phyloP scores from a whole-genome alignment of 2,113 vertebrate species.

The Holacanthus passer region DNA sequence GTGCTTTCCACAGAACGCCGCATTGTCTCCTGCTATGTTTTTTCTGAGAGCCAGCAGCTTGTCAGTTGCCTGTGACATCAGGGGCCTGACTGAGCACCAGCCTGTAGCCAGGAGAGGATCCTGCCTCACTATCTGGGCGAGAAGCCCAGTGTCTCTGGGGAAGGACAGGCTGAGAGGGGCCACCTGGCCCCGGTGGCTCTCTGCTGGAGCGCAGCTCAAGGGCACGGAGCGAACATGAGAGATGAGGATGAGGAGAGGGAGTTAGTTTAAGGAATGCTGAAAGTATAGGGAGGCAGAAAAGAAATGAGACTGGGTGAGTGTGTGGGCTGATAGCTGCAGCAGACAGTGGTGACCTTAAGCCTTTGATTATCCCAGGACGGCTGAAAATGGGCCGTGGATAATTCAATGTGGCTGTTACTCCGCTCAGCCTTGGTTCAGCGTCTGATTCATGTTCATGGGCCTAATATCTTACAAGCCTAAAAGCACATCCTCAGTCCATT shows the following conservation, averaged over 20 bases:
- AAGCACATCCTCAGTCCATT: constrained; percentile 27
- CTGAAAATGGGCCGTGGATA: constrained; percentile 40
- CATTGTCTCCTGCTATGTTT: constrained; percentile 52
- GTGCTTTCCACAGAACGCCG: constrained; percentile 44
- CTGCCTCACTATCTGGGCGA: constrained; percentile 53
- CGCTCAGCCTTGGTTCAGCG: constrained; percentile 5
- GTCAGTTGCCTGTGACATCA: constrained; percentile 46
- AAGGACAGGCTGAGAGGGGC: constrained; percentile 25
- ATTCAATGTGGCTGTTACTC: constrained; percentile 52
- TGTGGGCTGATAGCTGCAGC: constrained; percentile 31
- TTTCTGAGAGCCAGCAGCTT: constrained; percentile 46
- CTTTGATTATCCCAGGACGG: constrained; percentile 40
- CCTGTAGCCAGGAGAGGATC: constrained; percentile 33
- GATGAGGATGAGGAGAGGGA: constrained; percentile 11
- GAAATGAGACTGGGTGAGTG: not conserved
- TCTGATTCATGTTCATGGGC: constrained; percentile 28
- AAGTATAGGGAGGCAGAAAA: not conserved
- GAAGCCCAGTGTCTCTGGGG: constrained; percentile 54
- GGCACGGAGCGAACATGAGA: constrained; percentile 33
- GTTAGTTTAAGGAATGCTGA: constrained; percentile 23
- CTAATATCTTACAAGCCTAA: constrained; percentile 8
- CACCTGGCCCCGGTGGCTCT: constrained; percentile 36
- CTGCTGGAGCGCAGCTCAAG: constrained; percentile 49
- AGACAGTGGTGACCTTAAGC: constrained; percentile 54
- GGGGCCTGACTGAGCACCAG: constrained; percentile 55